Base-by-base conservation (phyloP, 2,797 vertebrate genomes). In the Mormyrops attenuatus region DNA sequence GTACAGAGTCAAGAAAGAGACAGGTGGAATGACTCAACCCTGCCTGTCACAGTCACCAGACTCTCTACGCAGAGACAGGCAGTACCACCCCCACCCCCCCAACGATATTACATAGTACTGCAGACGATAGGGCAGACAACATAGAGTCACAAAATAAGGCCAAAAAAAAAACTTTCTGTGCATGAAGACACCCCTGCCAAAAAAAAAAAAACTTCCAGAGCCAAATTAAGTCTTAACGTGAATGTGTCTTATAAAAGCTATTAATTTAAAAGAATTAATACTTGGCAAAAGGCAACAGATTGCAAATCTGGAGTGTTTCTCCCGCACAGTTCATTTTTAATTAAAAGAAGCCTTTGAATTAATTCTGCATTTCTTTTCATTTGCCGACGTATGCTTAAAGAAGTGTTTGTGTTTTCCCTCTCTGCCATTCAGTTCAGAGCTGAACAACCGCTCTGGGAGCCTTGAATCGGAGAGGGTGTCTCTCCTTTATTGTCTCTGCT, bases 321-420 rank as follows among this genome's bases (percentile, higher is more conserved):
- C 87, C 38, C 4, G n/a, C 20, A 66, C 87, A 88, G 57, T 66
- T 88, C 30, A 63, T 88, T 60, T 88, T 88, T 88, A 88, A 88
- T 88, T 88, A 88, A 88, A 88, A 63, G 55, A 87, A 87, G 55
- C 57, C 87, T 88, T 88, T 88, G 57, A 88, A 88, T 88, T 88
- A 60, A 88, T 47, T 63, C 53, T 47, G 38, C 38, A 66, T 22
- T 88, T 95, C 95, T 95, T 96, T 95, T 95, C 95, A 92, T 95
- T 93, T 93, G 92, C 89, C 92, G 93, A 93, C 92, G 92, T 92
- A 93, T 94, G 94, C 94, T 95, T 96, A 95, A 94, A 94, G 94
- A 92, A 92, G 91, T 95, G 95, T 95, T 95, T 84, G 80, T 84
- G 41, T 84, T 66, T 66, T 63, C 44, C 34, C n/a, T 88, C 17